Conservation (phyloP, 2,113 vertebrate genomes). For the Miniopterus natalensis region DNA sequence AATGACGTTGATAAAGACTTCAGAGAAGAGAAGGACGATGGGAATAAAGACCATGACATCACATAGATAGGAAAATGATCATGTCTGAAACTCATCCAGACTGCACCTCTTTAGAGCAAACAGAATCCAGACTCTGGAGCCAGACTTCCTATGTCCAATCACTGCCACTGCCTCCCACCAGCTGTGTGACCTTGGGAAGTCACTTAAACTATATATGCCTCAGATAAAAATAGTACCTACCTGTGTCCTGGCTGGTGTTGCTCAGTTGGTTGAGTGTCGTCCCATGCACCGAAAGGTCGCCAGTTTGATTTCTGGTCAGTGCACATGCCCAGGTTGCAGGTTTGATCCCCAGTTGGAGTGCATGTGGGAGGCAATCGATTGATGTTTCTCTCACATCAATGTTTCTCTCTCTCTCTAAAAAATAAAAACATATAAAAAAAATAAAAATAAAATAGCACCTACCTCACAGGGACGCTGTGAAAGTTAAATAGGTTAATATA, state of each 20-base stretch:
- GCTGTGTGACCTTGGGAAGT: neutral
- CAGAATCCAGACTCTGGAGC: neutral
- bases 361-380: neutral
- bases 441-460: neutral
- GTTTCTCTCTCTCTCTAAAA: too few relatives aligned
- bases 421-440: neutral
- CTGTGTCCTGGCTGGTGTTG: neutral
- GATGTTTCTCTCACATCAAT: neutral
- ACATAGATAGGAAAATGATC: neutral
- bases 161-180: neutral
- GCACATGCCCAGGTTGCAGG: neutral
- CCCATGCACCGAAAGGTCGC: neutral
- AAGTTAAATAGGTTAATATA: neutral
- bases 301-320: neutral
- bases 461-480: neutral
- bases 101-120: neutral
- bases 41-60: neutral
- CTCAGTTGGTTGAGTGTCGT: neutral
- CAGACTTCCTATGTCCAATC: neutral
- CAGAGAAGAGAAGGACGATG: neutral
- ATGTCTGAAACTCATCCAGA: neutral
- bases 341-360: neutral
- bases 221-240: neutral
- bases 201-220: neutral
- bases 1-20: constrained; percentile 9